Evolutionary conservation across 1,140 invertebrate species (phyloP), one percentile per base, ranked within the genome.

Genomic region (Drosophila nikananu): DNA sequence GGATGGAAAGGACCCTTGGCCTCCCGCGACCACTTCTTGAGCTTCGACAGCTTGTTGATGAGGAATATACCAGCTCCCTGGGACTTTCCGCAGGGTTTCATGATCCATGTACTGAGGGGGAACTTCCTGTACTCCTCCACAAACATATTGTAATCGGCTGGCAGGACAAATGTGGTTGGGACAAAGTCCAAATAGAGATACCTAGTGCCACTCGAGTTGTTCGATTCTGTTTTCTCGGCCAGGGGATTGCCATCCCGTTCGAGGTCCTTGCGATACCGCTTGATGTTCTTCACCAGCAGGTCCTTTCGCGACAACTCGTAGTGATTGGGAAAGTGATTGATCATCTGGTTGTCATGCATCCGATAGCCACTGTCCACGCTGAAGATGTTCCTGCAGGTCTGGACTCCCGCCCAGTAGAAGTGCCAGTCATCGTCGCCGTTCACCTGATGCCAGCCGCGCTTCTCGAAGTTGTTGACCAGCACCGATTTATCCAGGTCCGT

Each of bases 401-500:
- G 96, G 9, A 98, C 98, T 12, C 96, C 97, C 3, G 98, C 97
- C 98, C 98, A 99, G 93, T 99, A 99, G 93, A 99, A 98, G 93
- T 99, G 98, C 98, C 98, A 99, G 83, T 99, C 97, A 91, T 99
- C 98, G 77, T 99, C 98, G 2, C 97, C 96, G 19, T 95, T 95
- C 13, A 99, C 98, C 94, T 97, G 97, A 27, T 95, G 94, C 98
- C 98, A 99, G 9, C 97, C 98, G 74, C 98, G 94, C 93, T 98
- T 97, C 84, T 99, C 97, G 92, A 98, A 99, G 93, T 99, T 99
- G 77, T 97, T 96, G 44, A 98, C 95, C 67, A 99, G 94, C 5
- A 99, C 98, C n/a, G 97, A 98, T 93, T 99, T 99, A 86, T 99
- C 98, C 91, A 98, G 95, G 93, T 99, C 98, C 42, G 97, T 97